Evolutionary conservation across 2,888 invertebrate genomes (phyloP).

Genomic region (Epiblema foenella): DNA sequence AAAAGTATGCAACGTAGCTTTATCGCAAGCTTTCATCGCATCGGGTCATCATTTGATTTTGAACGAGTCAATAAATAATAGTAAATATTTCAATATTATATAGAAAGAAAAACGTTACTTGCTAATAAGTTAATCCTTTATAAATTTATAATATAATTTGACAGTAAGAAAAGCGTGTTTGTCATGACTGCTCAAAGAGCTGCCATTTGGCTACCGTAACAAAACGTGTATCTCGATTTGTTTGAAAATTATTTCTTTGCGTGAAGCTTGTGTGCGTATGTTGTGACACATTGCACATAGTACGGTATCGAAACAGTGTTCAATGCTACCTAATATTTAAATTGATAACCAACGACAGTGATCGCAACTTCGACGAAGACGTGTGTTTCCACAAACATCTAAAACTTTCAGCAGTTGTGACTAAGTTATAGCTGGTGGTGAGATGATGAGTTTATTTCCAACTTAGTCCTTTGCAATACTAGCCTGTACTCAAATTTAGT

Average conservation of each 20-base stretch:
- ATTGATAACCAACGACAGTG: not conserved
- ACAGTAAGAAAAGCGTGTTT: not conserved
- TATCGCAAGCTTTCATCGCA: too few relatives aligned
- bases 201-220: too few relatives aligned
- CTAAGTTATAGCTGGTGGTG: constrained; percentile 15
- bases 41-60: too few relatives aligned
- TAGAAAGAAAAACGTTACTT: too few relatives aligned
- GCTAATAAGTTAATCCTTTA: too few relatives aligned
- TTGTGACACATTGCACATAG: not conserved
- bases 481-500: not conserved
- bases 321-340: too few relatives aligned
- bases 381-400: constrained; percentile 1
- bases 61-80: too few relatives aligned
- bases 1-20: too few relatives aligned
- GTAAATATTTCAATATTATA: too few relatives aligned
- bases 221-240: not conserved
- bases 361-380: constrained; percentile 13
- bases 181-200: not conserved
- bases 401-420: not conserved
- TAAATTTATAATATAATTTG: not conserved
- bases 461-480: not conserved
- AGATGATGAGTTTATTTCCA: constrained; percentile 11
- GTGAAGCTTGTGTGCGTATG: not conserved
- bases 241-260: too few relatives aligned
- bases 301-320: not conserved